These are phyloP conservation scores for Xiphophorus birchmanni DNA, from an alignment of 2,797 vertebrate species.

Conservation along the genomic window DNA sequence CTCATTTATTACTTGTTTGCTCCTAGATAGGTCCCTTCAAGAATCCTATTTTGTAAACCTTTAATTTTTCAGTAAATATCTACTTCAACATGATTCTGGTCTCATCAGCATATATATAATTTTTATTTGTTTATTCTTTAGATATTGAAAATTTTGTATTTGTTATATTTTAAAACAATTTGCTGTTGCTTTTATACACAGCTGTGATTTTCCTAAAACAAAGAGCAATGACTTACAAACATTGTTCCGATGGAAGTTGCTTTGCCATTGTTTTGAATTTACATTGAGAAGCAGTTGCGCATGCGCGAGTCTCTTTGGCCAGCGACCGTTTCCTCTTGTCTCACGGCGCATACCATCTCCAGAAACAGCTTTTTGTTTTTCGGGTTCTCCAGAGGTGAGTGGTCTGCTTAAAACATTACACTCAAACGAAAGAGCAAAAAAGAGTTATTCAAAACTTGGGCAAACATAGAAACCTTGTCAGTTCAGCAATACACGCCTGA, in stretches of 20 bases:
- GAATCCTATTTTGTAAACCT: not conserved
- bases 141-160: not conserved
- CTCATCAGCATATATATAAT: no score
- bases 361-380: not conserved
- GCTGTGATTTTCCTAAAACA: not conserved
- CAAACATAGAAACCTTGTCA: fast-evolving
- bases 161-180: not conserved
- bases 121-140: no score
- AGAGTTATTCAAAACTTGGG: not conserved
- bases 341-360: slow-evolving; percentile 67
- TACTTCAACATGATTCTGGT: no score
- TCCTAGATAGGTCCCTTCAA: not conserved
- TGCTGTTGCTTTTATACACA: not conserved
- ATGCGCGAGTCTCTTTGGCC: not conserved
- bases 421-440: fast-evolving
- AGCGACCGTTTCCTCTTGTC: slow-evolving; percentile 72
- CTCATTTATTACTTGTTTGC: not conserved
- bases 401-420: fast-evolving
- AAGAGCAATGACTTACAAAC: not conserved
- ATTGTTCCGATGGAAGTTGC: not conserved
- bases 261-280: not conserved
- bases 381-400: not conserved
- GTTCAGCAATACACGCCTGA: not conserved
- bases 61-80: not conserved
- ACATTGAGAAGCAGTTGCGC: not conserved